These are phyloP conservation scores for Glossosoma conforme DNA, from an alignment of 1,140 invertebrate genomes.

Conservation along the genomic window DNA sequence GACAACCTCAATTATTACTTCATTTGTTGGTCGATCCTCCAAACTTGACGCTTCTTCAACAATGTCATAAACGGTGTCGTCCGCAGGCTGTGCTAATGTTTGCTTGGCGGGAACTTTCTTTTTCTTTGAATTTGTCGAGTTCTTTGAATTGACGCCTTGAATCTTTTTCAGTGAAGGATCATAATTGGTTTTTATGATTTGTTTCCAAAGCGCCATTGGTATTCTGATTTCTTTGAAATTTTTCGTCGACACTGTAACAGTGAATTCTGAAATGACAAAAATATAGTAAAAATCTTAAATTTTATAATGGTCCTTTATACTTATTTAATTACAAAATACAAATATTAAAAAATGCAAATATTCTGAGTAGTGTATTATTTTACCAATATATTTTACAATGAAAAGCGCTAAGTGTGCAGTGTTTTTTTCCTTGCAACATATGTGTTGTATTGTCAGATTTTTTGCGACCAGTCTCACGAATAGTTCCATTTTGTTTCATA, in stretches of 20 bases:
- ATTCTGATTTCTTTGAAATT: conserved; percentile 29
- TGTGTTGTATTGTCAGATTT: too few relatives aligned
- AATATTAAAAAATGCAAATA: too few relatives aligned
- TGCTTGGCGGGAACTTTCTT: conserved; percentile 1
- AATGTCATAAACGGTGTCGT: not conserved
- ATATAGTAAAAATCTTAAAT: conserved; percentile 10
- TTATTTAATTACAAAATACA: too few relatives aligned
- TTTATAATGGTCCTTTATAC: too few relatives aligned
- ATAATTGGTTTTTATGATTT: conserved; percentile 16
- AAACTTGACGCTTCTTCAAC: not conserved
- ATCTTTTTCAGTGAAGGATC: conserved; percentile 5
- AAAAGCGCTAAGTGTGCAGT: too few relatives aligned
- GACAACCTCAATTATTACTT: conserved; percentile 6
- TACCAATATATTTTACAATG: too few relatives aligned
- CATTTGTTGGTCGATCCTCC: conserved; percentile 9
- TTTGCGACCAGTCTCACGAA: not conserved
- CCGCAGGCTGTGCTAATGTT: not conserved
- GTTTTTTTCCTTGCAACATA: too few relatives aligned
- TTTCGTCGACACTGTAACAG: conserved; percentile 17
- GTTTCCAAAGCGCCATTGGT: conserved; percentile 20
- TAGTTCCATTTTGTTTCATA: not conserved
- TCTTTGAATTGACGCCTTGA: not conserved
- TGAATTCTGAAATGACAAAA: conserved; percentile 22
- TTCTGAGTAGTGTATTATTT: too few relatives aligned
- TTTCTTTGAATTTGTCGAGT: not conserved